phyloP scores from a whole-genome alignment of 2,113 vertebrate species.

The Sminthopsis crassicaudata region DNA sequence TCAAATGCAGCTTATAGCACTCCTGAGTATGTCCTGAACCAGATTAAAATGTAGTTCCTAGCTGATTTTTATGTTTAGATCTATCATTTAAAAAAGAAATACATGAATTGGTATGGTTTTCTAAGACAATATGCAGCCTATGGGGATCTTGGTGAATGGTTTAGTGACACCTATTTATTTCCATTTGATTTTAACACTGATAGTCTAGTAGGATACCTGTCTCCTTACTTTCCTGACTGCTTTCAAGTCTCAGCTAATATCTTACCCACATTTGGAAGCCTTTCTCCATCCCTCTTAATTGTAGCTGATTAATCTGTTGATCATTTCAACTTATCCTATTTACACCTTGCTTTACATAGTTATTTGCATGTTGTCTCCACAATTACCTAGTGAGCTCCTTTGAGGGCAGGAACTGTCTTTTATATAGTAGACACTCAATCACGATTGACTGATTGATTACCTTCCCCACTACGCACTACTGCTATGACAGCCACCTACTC shows the following conservation, averaged over 20 bases:
- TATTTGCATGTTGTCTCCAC: neutral
- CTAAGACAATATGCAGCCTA: neutral
- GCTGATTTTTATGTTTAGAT: neutral
- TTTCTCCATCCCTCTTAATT: neutral
- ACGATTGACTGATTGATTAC: neutral
- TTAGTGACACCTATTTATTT: neutral
- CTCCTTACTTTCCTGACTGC: neutral
- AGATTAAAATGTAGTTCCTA: neutral
- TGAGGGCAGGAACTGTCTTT: neutral
- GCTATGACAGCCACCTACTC: neutral
- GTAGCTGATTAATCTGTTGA: neutral
- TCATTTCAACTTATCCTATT: neutral
- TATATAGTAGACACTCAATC: neutral
- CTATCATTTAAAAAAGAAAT: neutral
- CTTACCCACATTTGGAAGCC: neutral
- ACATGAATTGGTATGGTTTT: neutral
- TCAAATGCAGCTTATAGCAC: neutral
- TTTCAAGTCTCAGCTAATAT: neutral
- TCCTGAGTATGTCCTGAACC: neutral
- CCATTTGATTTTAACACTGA: neutral
- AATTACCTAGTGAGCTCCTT: neutral
- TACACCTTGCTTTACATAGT: neutral
- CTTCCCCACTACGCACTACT: neutral
- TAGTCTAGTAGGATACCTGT: neutral
- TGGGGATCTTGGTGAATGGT: neutral